Percentiles rank a stretch among this genome's conserved stretches.
Conservation (phyloP, 2,888 invertebrate species). For the Oeneis ivallda region DNA sequence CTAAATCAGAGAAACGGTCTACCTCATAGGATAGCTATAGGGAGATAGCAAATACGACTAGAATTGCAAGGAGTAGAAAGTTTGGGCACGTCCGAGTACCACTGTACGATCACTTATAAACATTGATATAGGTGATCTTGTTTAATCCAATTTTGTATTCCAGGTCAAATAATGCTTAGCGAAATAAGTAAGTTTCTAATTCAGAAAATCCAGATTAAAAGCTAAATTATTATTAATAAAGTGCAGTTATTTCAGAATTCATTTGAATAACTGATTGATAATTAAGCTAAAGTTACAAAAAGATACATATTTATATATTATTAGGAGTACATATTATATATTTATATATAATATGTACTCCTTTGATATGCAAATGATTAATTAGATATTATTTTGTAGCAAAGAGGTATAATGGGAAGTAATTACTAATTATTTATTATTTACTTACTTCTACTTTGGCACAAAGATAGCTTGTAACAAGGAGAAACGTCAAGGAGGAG, state of each 20-base stretch:
- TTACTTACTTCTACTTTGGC: too few species aligned
- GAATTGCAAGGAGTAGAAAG: constrained; percentile 18
- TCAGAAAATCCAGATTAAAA: background rate
- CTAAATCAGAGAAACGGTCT: too few species aligned
- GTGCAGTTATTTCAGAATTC: background rate
- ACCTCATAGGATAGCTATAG: too few species aligned
- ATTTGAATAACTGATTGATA: background rate
- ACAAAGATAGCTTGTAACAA: too few species aligned
- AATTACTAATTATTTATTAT: too few species aligned
- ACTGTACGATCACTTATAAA: background rate
- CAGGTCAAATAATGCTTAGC: background rate
- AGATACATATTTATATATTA: too few species aligned
- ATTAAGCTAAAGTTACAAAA: background rate
- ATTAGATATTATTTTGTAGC: too few species aligned
- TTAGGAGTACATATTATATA: too few species aligned
- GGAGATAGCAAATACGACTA: background rate
- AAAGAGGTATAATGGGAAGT: too few species aligned
- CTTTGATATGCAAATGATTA: background rate
- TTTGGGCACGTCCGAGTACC: constrained; percentile 3
- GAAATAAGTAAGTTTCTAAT: background rate
- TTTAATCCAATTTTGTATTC: constrained; percentile 2
- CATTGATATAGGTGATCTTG: background rate
- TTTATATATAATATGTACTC: too few species aligned
- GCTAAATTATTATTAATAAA: background rate
- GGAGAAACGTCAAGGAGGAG: too few species aligned